phyloP scores from a whole-genome alignment of 2,113 vertebrate genomes.

The Antigone vipio region DNA sequence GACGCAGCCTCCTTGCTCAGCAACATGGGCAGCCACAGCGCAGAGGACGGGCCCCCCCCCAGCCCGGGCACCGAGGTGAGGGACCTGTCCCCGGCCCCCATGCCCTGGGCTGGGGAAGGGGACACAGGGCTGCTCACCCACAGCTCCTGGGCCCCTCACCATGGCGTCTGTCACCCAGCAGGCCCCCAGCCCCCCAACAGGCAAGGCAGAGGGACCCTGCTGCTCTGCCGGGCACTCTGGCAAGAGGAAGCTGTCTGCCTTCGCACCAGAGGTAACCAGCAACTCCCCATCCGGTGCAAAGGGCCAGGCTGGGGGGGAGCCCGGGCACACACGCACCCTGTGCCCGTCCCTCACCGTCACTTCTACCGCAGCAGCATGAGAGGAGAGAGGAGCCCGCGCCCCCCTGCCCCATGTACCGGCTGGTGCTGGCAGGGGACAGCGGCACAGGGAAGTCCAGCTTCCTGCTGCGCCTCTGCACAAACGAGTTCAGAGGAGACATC shows the following conservation, averaged over 20 bases:
- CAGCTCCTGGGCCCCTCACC: not conserved
- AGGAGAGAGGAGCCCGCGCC: not conserved
- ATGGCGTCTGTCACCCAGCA: not conserved
- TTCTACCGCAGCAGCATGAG: not conserved
- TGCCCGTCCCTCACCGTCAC: accelerated
- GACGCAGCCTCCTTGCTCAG: constrained; percentile 33
- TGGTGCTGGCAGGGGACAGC: constrained; percentile 75
- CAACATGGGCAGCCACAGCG: constrained; percentile 60
- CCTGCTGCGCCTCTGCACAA: constrained; percentile 70
- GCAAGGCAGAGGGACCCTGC: not conserved
- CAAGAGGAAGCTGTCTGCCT: constrained; percentile 73
- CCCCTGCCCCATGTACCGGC: constrained; percentile 56
- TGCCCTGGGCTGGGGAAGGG: not conserved
- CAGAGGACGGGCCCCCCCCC: not conserved
- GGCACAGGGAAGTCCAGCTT: constrained; percentile 80
- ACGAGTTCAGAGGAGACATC: constrained; percentile 73
- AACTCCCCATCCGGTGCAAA: not conserved
- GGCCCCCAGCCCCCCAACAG: not conserved
- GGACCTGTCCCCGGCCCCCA: no score
- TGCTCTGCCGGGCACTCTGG: not conserved
- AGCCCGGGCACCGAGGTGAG: not conserved
- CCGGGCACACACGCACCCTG: accelerated
- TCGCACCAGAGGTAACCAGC: constrained; percentile 62
- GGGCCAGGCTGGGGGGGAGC: not conserved
- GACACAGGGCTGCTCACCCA: not conserved